Evolutionary conservation across 2,888 invertebrate species (phyloP), one percentile per base, ranked within the genome.

Genomic region (Diabrotica balteata): DNA sequence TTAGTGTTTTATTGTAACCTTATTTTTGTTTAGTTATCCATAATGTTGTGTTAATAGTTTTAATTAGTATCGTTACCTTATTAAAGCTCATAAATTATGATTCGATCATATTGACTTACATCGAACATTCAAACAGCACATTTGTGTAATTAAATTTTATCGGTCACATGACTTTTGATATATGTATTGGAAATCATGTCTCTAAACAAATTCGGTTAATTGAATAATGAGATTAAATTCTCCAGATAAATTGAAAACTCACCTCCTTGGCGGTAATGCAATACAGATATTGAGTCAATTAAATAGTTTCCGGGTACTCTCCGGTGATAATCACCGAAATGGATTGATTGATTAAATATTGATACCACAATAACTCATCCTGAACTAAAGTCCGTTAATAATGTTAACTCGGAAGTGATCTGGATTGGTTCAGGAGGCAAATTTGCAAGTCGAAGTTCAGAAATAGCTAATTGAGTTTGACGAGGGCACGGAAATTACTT

Each of bases 301-400:
- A 72, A 69, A 61, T 66, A 71, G 69, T 69, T 67, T 69, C 66
- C 63, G 55, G 67, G 9, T 64, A 69, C 59, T 67, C 64, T 63
- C 59, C 59, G 62, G 50, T 63, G 65, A 32, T 32, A 32, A 32
- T 32, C 32, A 32, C 32, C 32, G 32, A 32, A 32, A 32, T 32
- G 32, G 32, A 32, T 32, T 32, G 32, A 32, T 32, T 32, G 32
- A 32, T 32, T 32, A 32, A 32, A 66, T 10, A 47, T 47, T 47
- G 47, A 47, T 10, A 62, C 66, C 62, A 62, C 68, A 66, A 66
- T 70, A 68, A 67, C 64, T 70, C 67, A 65, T 65, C 65, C 63
- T 49, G 55, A 46, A 59, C 63, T 63, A 58, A 64, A 64, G 59
- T 59, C 59, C 59, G 63, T 59, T 67, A 67, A 67, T 63, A 59